Conservation (phyloP, 2,797 vertebrate genomes). For the Calcarius lapponicus region DNA sequence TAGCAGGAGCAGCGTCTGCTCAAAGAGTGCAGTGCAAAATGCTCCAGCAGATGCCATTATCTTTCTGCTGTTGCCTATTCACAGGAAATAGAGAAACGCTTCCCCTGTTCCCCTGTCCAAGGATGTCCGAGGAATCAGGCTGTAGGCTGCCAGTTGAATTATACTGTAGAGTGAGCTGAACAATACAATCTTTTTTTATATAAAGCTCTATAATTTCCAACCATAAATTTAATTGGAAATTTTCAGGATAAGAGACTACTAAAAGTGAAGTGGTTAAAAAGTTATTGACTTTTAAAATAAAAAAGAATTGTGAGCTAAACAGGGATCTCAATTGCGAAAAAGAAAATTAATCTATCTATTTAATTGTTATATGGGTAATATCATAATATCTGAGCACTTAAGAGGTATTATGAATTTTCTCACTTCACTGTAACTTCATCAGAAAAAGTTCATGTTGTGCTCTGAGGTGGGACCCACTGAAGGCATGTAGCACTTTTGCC, state of each 20-base stretch:
- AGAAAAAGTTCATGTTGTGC: not conserved
- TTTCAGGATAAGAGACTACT: not conserved
- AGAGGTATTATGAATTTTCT: not conserved
- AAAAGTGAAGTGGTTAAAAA: slow-evolving; percentile 5
- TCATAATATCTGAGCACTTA: not conserved
- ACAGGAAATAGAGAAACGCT: not conserved
- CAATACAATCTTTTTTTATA: not conserved
- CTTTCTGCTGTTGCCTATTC: not conserved
- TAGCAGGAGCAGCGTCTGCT: not conserved
- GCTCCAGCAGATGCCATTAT: not conserved
- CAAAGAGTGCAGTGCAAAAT: not conserved
- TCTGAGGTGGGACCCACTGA: not conserved
- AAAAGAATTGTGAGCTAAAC: slow-evolving; percentile 25
- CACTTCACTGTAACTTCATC: not conserved
- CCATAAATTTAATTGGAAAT: slow-evolving; percentile 10
- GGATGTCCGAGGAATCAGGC: not conserved
- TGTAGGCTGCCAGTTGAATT: not conserved
- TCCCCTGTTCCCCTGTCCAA: not conserved
- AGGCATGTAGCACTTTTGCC: not conserved
- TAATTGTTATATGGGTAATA: slow-evolving; percentile 10
- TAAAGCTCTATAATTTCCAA: not conserved
- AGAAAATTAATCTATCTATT: not conserved
- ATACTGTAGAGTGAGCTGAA: not conserved
- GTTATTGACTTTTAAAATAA: not conserved
- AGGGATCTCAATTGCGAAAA: not conserved